phyloP scores from a whole-genome alignment of 2,888 invertebrate genomes.

The Zaprionus obscuricornis region DNA sequence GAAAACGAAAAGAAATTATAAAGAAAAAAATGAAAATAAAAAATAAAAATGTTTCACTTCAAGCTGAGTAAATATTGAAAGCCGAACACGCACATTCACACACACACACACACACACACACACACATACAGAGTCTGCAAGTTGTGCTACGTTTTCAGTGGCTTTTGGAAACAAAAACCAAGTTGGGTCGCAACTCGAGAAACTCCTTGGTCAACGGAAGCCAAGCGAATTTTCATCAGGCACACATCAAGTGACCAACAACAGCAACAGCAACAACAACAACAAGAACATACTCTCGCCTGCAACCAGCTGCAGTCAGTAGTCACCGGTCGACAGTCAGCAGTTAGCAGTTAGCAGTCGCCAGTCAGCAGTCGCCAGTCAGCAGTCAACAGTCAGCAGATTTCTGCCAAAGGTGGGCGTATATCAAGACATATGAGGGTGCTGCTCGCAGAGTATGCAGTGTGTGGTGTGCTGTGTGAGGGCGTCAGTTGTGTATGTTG shows the following conservation, averaged over 20 bases:
- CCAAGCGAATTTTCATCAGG: constrained; percentile 68
- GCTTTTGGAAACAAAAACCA: constrained; percentile 42
- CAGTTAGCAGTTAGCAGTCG: no score
- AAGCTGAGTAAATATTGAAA: constrained; percentile 68
- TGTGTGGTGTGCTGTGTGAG: constrained; percentile 15
- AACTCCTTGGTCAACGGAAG: constrained; percentile 64
- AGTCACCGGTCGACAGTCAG: constrained; percentile 57
- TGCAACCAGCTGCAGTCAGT: constrained; percentile 65
- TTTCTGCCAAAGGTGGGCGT: constrained; percentile 59
- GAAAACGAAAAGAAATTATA: constrained; percentile 67
- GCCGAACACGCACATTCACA: constrained; percentile 16
- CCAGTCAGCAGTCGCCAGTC: no score
- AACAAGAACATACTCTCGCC: no score
- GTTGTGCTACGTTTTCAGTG: constrained; percentile 19
- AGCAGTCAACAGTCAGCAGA: no score
- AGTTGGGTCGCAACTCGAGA: constrained; percentile 25
- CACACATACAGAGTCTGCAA: not conserved
- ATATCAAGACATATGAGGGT: constrained; percentile 18
- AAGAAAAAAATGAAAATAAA: no score
- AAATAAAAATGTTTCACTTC: constrained; percentile 70
- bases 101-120: constrained; percentile 4
- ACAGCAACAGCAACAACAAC: constrained; percentile 40
- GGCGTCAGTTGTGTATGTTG: not conserved
- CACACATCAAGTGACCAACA: constrained; percentile 57
- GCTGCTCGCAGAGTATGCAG: not conserved